These are phyloP conservation scores for Drosophila bunnanda DNA, from an alignment of 2,888 invertebrate genomes.

Conservation along the genomic window DNA sequence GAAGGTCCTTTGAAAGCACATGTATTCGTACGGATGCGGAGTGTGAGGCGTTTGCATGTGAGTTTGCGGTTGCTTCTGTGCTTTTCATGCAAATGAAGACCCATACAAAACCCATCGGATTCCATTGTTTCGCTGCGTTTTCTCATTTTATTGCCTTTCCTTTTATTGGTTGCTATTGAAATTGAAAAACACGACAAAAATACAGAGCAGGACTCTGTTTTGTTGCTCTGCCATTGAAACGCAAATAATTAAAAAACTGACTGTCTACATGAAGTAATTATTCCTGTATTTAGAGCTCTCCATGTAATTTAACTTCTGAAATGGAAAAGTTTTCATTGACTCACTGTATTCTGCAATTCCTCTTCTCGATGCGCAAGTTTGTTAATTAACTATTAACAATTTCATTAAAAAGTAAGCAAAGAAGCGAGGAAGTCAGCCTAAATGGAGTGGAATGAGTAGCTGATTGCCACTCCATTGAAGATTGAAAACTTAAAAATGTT, in stretches of 20 bases:
- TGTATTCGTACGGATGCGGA: constrained; percentile 14
- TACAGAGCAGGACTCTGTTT: constrained; percentile 5
- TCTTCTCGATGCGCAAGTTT: constrained; percentile 21
- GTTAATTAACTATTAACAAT: constrained; percentile 25
- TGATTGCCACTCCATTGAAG: background rate
- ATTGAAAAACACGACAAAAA: constrained; percentile 26
- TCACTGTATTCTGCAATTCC: constrained; percentile 1
- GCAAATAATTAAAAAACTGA: constrained; percentile 45
- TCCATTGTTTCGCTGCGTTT: constrained; percentile 50
- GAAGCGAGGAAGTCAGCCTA: background rate
- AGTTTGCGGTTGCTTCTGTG: constrained; percentile 23
- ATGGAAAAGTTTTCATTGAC: constrained; percentile 32
- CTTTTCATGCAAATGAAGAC: constrained; percentile 58
- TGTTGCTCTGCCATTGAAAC: constrained; percentile 19
- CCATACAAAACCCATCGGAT: constrained; percentile 45
- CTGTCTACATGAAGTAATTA: constrained; percentile 10
- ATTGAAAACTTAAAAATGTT: background rate
- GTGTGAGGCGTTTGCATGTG: constrained; percentile 17
- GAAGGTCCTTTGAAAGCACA: constrained; percentile 23
- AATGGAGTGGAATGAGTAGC: constrained; percentile 1
- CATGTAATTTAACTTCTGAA: constrained; percentile 17
- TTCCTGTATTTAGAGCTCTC: constrained; percentile 1
- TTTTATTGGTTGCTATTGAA: constrained; percentile 19
- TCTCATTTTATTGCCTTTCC: constrained; percentile 41
- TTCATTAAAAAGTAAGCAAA: constrained; percentile 13